Evolutionary conservation across 92 coral and sea anemone species (phyloP), one percentile per base, ranked within the genome.

Genomic region (Siderastrea radians): DNA sequence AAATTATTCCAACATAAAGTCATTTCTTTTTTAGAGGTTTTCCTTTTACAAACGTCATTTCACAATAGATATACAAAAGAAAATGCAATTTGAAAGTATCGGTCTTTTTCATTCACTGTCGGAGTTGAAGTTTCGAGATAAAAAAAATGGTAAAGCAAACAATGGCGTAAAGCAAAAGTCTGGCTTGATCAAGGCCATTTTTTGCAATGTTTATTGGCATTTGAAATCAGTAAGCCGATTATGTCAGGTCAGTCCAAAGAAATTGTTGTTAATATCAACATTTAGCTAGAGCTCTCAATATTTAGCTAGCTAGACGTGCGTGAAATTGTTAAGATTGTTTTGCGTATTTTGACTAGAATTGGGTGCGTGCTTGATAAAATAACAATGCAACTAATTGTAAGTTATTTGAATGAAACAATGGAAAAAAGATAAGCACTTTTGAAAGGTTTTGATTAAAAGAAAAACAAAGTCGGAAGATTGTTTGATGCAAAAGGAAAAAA

Each of bases 391-490:
- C 10, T 12, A 12, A 58, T 3, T 8, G 52, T 3, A 5, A 7
- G 9, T 6, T 72, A 72, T 2, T 45, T n/a, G 3, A 49, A 48
- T 8, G 58, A 49, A 49, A 49, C 60, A n/a, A 49, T 14, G 53
- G 58, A 57, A 68, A 61, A 38, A 10, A 54, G 52, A 66, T 13
- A 54, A 16, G 38, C 50, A 3, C 46, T 62, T 49, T n/a, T 11
- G 12, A 63, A 65, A 63, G 57, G 12, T 49, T 26, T 13, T 67
- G 84, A 78, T 65, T 52, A 51, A 38, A 38, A 38, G 46, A 12
- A 66, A 59, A 77, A 78, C 50, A 67, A n/a, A 15, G 55, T 47
- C 86, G 78, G 78, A 57, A 58, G n/a, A 69, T 1, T 5, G 57
- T 19, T 82, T 71, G 49, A 6, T 6, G 14, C 3, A 26, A 1